A percentile compares a stretch with the other conserved stretches of the same genome.
phyloP scores from a whole-genome alignment of 2,797 vertebrate genomes.

The Pogonophryne albipinna region DNA sequence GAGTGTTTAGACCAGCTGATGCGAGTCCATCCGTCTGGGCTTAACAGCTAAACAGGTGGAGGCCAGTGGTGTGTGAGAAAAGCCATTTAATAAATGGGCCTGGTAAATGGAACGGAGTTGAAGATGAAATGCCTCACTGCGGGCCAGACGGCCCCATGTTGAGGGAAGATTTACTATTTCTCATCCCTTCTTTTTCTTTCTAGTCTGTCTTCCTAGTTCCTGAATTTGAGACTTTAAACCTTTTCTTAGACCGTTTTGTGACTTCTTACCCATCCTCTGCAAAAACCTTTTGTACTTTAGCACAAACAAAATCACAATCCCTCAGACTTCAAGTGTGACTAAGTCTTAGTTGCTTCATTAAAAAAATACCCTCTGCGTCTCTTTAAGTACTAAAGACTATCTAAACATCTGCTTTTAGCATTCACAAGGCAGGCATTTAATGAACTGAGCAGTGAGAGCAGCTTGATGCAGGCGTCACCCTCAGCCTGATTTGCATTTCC shows the following conservation, averaged over 20 bases:
- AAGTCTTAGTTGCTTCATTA: not conserved
- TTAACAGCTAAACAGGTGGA: slow-evolving; percentile 78
- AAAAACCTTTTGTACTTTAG: not conserved
- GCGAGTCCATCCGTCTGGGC: slow-evolving; percentile 58
- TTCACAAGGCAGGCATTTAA: slow-evolving; percentile 16
- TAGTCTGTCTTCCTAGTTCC: not conserved
- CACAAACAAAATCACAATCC: not conserved
- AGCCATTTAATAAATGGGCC: slow-evolving; percentile 81
- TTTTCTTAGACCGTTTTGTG: slow-evolving; percentile 2
- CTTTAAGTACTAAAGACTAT: not conserved
- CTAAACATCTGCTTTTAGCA: not conserved
- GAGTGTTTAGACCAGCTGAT: slow-evolving; percentile 59
- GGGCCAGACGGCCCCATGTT: slow-evolving; percentile 58
- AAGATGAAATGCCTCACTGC: slow-evolving; percentile 66
- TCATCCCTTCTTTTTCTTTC: slow-evolving; percentile 7
- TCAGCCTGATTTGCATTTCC: slow-evolving; percentile 1
- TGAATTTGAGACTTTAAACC: not conserved
- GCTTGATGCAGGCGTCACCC: not conserved
- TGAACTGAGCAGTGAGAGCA: slow-evolving; percentile 4
- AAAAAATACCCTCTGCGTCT: not conserved
- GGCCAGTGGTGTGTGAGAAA: slow-evolving; percentile 76
- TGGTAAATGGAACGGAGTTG: slow-evolving; percentile 73
- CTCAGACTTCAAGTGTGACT: not conserved
- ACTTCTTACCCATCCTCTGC: not conserved
- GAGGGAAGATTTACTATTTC: slow-evolving; percentile 65